Base-by-base conservation (phyloP, 2,888 invertebrate species). In the Luffia ferchaultella region DNA sequence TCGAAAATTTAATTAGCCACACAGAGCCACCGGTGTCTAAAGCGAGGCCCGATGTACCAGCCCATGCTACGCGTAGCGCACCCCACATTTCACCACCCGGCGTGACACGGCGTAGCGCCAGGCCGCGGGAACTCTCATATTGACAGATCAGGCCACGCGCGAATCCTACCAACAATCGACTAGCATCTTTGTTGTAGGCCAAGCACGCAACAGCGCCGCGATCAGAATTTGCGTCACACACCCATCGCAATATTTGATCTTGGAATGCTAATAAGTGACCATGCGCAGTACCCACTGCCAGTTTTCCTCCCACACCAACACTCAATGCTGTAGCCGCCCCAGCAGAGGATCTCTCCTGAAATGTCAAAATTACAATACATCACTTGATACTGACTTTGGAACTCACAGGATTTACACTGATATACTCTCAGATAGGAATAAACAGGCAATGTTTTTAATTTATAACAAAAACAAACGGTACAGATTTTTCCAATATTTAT, bases 1-100 rank as follows among this genome's bases (percentile, higher is more conserved):
- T 86, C 43, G 93, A 94, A 66, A 97, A 97, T 62, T 90, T 93
- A 41, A 98, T 82, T 57, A 96, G 92, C 89, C 97, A 98, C 1
- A 98, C 97, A 1, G 97, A 98, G 0, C 98, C 98, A 1, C 97
- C 95, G 46, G 93, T 94, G 66, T 98, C 98, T 17, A 95, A 92
- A 0, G 77, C 76, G 9, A 82, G 63, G 1, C 78, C 82, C 0
- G 79, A 76, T 0, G 73, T 67, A 2, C 79, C 84, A 1, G 83
- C 82, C 85, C 85, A 85, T 1, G 76, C 73, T 1, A 83, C 78
- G 40, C 73, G 63, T 46, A 85, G 62, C 2, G 71, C 75, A 1
- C 84, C 85, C 84, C 85, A 85, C 53, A 73, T 70, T 54, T 83
- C 82, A 18, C 84, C 83, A 1, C 82, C 84, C 2, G 82, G 75